A percentile compares a stretch with the other conserved stretches of the same genome.
These are phyloP conservation scores for Pelecanus crispus DNA, from an alignment of 2,113 vertebrate genomes.

Conservation along the genomic window DNA sequence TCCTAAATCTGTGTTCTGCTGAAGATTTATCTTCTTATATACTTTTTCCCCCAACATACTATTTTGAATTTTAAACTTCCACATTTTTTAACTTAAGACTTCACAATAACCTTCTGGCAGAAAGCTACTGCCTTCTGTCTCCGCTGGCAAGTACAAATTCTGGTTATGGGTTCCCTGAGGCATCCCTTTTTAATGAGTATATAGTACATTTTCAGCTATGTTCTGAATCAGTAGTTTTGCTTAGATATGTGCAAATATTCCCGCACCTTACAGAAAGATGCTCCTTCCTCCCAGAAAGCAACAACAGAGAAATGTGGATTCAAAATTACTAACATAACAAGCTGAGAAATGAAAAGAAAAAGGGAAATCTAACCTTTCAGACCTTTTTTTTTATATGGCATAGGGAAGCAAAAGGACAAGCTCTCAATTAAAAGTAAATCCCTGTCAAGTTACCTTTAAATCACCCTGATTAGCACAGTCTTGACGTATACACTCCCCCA, in stretches of 20 bases:
- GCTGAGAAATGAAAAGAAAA: not conserved
- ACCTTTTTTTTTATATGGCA: not conserved
- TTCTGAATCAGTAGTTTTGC: not conserved
- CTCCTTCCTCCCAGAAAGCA: not conserved
- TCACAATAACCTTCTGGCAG: not conserved
- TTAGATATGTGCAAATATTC: not conserved
- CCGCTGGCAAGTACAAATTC: not conserved
- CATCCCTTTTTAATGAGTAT: not conserved
- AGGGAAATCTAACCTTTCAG: not conserved
- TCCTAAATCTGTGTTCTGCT: not conserved
- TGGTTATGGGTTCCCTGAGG: not conserved
- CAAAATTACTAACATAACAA: not conserved
- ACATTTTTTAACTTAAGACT: not conserved
- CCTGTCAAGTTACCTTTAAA: constrained; percentile 17
- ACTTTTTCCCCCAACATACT: not conserved
- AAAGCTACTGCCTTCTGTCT: not conserved
- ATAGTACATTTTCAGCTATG: not conserved
- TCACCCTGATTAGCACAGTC: constrained; percentile 8
- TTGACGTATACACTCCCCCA: constrained; percentile 25
- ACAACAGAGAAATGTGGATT: not conserved
- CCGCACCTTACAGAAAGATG: not conserved
- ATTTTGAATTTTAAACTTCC: not conserved
- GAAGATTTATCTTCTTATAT: not conserved
- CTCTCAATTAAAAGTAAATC: constrained; percentile 39
- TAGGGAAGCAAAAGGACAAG: constrained; percentile 15